Percentiles rank a stretch among this genome's conserved stretches.
phyloP scores from a whole-genome alignment of 2,888 invertebrate genomes.

The Nipponacmea schrenckii region DNA sequence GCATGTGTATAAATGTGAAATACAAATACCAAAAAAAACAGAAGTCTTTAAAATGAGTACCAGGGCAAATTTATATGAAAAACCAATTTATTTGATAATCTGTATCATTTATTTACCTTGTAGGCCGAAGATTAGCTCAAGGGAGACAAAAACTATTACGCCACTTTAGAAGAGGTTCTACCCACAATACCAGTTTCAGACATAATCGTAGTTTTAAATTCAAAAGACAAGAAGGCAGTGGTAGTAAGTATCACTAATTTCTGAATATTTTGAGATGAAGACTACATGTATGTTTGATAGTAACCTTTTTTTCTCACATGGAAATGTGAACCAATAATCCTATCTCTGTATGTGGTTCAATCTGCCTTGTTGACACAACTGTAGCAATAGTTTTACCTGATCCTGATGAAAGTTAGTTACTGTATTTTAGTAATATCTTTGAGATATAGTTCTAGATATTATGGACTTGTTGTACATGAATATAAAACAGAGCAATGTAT shows the following conservation, averaged over 20 bases:
- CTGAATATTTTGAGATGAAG: background rate
- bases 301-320: background rate
- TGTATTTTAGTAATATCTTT: background rate
- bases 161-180: constrained; percentile 65
- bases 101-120: no score
- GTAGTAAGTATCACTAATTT: constrained; percentile 39
- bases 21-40: no score
- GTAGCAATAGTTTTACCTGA: no score
- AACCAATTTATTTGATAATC: no score
- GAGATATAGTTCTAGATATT: background rate
- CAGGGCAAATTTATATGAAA: no score
- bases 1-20: no score
- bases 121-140: constrained; percentile 56
- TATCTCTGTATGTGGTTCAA: no score
- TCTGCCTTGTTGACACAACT: no score
- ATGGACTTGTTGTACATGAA: background rate
- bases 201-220: constrained; percentile 68
- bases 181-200: constrained; percentile 67
- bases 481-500: background rate
- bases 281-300: background rate
- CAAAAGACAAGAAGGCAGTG: constrained; percentile 77
- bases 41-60: no score
- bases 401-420: no score
- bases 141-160: constrained; percentile 62
- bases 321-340: background rate